Base-by-base conservation (phyloP, 2,113 vertebrate genomes). In the Lates calcarifer region DNA sequence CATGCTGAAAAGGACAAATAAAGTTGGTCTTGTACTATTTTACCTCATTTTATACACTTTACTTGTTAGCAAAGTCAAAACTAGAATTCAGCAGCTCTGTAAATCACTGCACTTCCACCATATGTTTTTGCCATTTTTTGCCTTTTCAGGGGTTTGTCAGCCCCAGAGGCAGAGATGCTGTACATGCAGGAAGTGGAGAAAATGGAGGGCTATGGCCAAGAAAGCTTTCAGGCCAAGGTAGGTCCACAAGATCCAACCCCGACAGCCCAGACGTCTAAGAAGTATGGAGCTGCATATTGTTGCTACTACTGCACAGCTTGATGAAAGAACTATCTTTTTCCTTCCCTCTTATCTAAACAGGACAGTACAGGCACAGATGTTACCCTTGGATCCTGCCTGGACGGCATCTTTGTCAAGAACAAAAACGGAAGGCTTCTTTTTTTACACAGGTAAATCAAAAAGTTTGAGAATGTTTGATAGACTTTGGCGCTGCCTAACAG, bases 181-280 rank as follows among this genome's bases (percentile, higher is more conserved):
- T 99, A 98, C 91, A 99, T 99, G 97, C 97, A 99, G 91, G 98
- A 99, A 85, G 97, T 98, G 49, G 98, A 99, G 94, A 96, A 96
- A 83, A 97, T 98, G 96, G 98, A 99, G 5, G 98, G 97, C 47
- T 99, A 99, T 10, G 98, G 97, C 8, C 97, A 98, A 79, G 98
- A 99, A 91, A 97, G 95, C 81, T 97, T 97, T 87, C 97, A 97
- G 78, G 98, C 98, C 33, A 99, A 99, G 96, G 98, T 99, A 82
- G 39, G 69, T 67, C 74, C 56, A 28, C 3, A 3, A 39, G 3
- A 55, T 60, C 6, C 3, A 17, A 18, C 8, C 12, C 13, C 26
- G 11, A 39, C n/a, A 63, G 3, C 28, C 15, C 5, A 68, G 41
- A 51, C 5, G 17, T 4, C 2, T 3, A 62, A 68, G 3, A 58